These are phyloP conservation scores for Hylaeus anthracinus DNA, from an alignment of 1,140 invertebrate genomes.

Conservation along the genomic window DNA sequence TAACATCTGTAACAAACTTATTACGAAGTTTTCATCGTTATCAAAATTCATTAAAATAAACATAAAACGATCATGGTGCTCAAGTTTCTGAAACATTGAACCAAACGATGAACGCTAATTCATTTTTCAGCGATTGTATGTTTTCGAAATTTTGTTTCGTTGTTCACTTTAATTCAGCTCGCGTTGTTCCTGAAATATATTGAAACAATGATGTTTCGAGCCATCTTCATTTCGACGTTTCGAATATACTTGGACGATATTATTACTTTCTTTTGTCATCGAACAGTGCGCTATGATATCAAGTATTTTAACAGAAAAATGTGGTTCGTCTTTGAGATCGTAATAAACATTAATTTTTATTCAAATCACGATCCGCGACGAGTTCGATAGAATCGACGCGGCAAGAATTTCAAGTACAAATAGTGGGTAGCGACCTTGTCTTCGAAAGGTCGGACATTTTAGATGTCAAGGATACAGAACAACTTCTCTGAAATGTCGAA, in stretches of 20 bases:
- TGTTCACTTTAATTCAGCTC: too few species aligned
- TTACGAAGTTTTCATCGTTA: not conserved
- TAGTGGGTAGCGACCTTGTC: constrained; percentile 22
- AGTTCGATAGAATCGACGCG: constrained; percentile 22
- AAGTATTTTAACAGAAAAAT: not conserved
- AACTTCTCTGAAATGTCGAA: not conserved
- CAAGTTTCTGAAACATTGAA: too few species aligned
- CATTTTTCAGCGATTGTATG: too few species aligned
- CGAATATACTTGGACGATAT: too few species aligned
- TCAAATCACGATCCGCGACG: constrained; percentile 16
- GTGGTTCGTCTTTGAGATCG: not conserved
- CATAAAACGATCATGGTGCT: too few species aligned
- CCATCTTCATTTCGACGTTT: too few species aligned
- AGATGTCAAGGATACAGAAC: constrained; percentile 1
- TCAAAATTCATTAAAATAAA: too few species aligned
- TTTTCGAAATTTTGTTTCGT: too few species aligned
- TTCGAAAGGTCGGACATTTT: constrained; percentile 25
- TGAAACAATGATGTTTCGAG: too few species aligned
- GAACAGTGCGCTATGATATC: not conserved
- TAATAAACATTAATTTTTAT: not conserved
- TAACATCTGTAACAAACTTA: not conserved
- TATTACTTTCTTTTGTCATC: not conserved
- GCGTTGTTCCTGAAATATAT: too few species aligned
- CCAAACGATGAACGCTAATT: too few species aligned
- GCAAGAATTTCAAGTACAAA: constrained; percentile 34